Evolutionary conservation across 1,140 invertebrate genomes (phyloP).

Genomic region (Lethocerus indicus): DNA sequence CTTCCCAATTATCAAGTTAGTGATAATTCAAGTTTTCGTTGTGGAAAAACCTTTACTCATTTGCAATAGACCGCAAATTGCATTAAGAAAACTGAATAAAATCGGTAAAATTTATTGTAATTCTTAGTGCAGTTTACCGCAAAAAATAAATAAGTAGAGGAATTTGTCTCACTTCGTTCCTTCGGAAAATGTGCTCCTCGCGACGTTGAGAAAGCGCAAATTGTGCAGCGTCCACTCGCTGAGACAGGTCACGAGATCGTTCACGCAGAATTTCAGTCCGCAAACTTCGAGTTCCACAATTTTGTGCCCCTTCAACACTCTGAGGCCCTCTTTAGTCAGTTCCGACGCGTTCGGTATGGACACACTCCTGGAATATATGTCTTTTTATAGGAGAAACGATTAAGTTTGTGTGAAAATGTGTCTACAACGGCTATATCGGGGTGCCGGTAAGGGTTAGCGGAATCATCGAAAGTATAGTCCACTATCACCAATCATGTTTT

Average conservation of each 20-base stretch:
- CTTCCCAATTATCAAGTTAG: too few relatives aligned
- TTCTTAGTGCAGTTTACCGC: too few relatives aligned
- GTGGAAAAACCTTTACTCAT: too few relatives aligned
- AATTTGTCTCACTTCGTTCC: constrained; percentile 29
- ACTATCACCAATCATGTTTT: too few relatives aligned
- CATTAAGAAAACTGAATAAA: not conserved
- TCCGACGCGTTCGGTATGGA: constrained; percentile 33
- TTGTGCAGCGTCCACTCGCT: constrained; percentile 55
- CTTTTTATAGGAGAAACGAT: too few relatives aligned
- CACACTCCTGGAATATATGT: constrained; percentile 25
- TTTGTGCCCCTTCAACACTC: constrained; percentile 46
- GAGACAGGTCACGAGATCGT: constrained; percentile 49
- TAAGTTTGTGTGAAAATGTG: too few relatives aligned
- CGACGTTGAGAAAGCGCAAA: constrained; percentile 44
- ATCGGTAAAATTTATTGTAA: too few relatives aligned
- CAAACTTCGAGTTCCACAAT: constrained; percentile 41
- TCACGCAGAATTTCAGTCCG: constrained; percentile 40
- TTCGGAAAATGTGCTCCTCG: constrained; percentile 43
- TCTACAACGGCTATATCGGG: too few relatives aligned
- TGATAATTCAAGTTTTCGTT: too few relatives aligned
- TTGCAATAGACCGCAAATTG: too few relatives aligned
- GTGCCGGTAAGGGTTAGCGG: too few relatives aligned
- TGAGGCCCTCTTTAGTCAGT: constrained; percentile 42
- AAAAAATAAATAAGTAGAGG: not conserved
- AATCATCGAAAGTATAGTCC: too few relatives aligned